Percentiles rank a stretch among this genome's conserved stretches.
These are phyloP conservation scores for Oophaga sylvatica DNA, from an alignment of 2,797 vertebrate genomes.

Conservation along the genomic window DNA sequence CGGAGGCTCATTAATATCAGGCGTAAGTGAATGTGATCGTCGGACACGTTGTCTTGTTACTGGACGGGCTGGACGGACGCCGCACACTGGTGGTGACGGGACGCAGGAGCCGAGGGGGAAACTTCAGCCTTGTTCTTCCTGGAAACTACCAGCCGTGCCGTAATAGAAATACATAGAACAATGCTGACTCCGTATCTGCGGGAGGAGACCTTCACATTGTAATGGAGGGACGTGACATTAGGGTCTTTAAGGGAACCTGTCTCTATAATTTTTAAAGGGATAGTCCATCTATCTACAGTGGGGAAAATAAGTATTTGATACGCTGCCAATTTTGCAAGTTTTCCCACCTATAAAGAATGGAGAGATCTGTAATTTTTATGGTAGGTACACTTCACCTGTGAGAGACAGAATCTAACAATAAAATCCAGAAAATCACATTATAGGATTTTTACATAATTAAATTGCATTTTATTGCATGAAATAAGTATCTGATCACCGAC, in stretches of 20 bases:
- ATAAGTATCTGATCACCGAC: no score
- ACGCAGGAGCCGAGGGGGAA: background rate
- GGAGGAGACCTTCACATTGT: background rate
- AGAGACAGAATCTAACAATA: no score
- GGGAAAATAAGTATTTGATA: no score
- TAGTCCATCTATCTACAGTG: no score
- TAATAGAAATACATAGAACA: background rate
- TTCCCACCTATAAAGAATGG: no score
- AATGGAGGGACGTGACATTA: background rate
- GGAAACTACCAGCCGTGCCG: background rate
- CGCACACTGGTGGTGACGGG: background rate
- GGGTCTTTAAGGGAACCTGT: background rate
- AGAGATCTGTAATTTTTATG: no score
- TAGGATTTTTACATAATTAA: no score
- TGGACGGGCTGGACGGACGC: background rate
- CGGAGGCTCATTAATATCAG: slow-evolving; percentile 12
- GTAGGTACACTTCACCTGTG: no score
- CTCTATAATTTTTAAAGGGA: no score
- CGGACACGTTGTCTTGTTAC: background rate
- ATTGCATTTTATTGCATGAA: no score
- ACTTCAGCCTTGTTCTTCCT: background rate
- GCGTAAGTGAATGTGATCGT: background rate
- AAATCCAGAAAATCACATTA: no score
- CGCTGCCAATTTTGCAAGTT: no score
- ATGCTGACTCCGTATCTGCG: background rate